A percentile compares a stretch with the other conserved stretches of the same genome.
phyloP scores from a whole-genome alignment of 1,140 invertebrate genomes.

The Drosophila rhopaloa region DNA sequence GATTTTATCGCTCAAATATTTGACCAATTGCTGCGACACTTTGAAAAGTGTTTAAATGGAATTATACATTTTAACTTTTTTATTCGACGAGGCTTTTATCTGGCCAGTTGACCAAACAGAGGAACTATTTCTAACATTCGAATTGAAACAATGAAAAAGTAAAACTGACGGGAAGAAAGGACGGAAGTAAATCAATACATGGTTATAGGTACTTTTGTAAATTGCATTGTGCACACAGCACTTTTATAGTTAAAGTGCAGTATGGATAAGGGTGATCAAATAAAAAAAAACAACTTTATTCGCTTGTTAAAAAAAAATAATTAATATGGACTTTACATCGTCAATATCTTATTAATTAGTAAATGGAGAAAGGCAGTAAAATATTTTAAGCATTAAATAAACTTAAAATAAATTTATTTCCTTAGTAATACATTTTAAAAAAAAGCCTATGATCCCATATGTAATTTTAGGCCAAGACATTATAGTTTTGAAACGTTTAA shows the following conservation, averaged over 20 bases:
- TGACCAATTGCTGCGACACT: slow-evolving; percentile 39
- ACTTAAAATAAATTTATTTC: no score
- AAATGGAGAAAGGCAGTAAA: no score
- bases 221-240: background rate
- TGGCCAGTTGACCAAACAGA: slow-evolving; percentile 41
- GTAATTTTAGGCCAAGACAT: no score
- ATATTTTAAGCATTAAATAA: no score
- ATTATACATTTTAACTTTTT: slow-evolving; percentile 22
- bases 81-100: slow-evolving; percentile 1
- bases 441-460: no score
- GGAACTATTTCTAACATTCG: slow-evolving; percentile 17
- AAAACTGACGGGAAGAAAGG: background rate
- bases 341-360: no score
- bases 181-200: background rate
- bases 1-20: slow-evolving; percentile 54
- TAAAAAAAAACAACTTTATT: no score
- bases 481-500: no score
- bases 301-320: no score
- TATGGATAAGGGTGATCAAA: no score
- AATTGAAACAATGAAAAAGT: slow-evolving; percentile 3
- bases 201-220: background rate
- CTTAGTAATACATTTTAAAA: no score
- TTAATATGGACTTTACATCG: no score
- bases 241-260: background rate
- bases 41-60: slow-evolving; percentile 23